These are phyloP conservation scores for Drosophila acutilabella DNA, from an alignment of 2,888 invertebrate genomes.

Conservation along the genomic window DNA sequence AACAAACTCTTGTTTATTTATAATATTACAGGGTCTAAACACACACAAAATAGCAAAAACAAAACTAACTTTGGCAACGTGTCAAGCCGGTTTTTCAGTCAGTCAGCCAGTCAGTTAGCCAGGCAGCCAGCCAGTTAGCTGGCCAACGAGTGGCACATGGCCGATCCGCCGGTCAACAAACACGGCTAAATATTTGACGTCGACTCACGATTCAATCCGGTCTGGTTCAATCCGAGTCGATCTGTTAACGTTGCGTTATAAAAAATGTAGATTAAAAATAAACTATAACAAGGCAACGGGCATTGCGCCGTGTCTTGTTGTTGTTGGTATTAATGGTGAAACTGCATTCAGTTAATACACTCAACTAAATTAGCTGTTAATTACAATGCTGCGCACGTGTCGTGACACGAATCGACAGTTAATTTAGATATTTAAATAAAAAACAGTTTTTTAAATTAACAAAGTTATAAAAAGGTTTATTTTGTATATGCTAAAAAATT, in stretches of 20 bases:
- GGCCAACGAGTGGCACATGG: constrained; percentile 44
- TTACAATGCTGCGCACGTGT: constrained; percentile 1
- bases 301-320: constrained; percentile 8
- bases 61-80: constrained; percentile 73
- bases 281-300: constrained; percentile 55
- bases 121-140: not conserved
- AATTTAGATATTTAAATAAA: too few species aligned
- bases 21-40: too few species aligned
- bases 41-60: constrained; percentile 3
- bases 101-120: not conserved
- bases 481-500: too few species aligned
- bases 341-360: constrained; percentile 43
- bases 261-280: constrained; percentile 42
- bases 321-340: constrained; percentile 30
- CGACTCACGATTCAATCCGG: constrained; percentile 49
- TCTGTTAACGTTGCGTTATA: constrained; percentile 46
- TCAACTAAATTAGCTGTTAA: not conserved
- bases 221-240: constrained; percentile 42
- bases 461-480: too few species aligned
- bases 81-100: constrained; percentile 68
- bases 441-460: too few species aligned
- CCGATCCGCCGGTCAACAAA: constrained; percentile 54
- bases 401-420: constrained; percentile 6
- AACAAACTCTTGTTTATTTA: too few species aligned
- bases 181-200: constrained; percentile 20